These are phyloP conservation scores for Cenopis cana DNA, from an alignment of 2,888 invertebrate genomes.

Conservation along the genomic window DNA sequence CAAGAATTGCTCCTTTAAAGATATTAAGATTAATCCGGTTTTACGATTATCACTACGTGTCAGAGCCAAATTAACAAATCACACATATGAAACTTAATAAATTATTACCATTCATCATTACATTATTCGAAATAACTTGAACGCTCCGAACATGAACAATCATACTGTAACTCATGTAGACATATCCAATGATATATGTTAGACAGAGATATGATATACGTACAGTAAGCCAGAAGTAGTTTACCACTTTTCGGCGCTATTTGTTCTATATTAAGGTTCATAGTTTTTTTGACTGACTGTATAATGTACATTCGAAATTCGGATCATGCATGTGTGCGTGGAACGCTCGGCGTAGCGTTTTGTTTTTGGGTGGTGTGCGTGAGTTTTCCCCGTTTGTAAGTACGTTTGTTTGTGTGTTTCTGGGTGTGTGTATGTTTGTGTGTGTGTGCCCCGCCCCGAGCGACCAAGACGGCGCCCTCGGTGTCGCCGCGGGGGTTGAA, in stretches of 20 bases:
- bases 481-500: constrained; percentile 63
- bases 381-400: constrained; percentile 53
- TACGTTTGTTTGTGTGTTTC: constrained; percentile 53
- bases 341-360: constrained; percentile 41
- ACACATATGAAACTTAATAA: neutral
- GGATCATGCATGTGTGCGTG: constrained; percentile 26
- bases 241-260: too few relatives aligned
- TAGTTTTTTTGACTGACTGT: too few relatives aligned
- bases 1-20: too few relatives aligned
- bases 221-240: neutral
- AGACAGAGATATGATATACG: neutral
- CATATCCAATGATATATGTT: neutral
- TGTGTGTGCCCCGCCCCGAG: constrained; percentile 73
- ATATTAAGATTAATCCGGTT: too few relatives aligned
- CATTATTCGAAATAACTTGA: neutral
- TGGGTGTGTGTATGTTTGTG: constrained; percentile 52
- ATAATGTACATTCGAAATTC: constrained; percentile 18
- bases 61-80: neutral
- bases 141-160: neutral
- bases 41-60: neutral
- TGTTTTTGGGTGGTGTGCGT: constrained; percentile 49
- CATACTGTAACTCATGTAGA: neutral
- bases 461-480: constrained; percentile 68
- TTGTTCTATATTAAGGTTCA: too few relatives aligned
- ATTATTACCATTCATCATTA: too few relatives aligned